Evolutionary conservation across 1,140 invertebrate species (phyloP), one percentile per base, ranked within the genome.

Genomic region (Kradibia gibbosae): DNA sequence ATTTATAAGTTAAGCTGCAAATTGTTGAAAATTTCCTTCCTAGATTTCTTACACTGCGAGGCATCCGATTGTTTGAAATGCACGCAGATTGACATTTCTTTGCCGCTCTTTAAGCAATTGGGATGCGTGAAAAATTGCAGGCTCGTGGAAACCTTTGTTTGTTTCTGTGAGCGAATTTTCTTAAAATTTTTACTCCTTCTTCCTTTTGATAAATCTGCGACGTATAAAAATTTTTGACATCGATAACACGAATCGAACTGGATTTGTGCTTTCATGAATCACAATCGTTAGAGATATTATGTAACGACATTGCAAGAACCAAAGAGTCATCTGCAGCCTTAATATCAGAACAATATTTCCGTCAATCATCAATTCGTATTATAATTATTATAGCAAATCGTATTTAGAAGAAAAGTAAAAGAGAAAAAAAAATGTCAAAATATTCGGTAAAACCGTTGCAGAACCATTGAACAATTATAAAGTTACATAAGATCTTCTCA

Each of bases 281-380:
- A n/a, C n/a, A 60, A 62, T 80, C 57, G 50, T 39, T 75, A 83
- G 81, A 84, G 83, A 83, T 86, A 85, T 86, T 85, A 86, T 84
- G 85, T 86, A 87, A 81, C 83, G 60, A 77, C 78, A 73, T 78
- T 65, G 22, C 80, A 84, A 75, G 81, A 84, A 83, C 84, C 85
- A 85, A 85, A 85, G 82, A 87, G 34, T 83, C 15, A 5, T 78
- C 34, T 78, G n/a, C 71, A 71, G 45, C 28, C 22, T 70, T 48
- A 31, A 22, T 50, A 67, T 78, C 31, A 25, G 31, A 67, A 7
- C 1, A 80, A 34, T 60, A 74, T 80, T 74, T 74, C 60, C 48
- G 28, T 67, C 11, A 42, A n/a, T 71, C 34, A 42, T 71, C 15
- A 25, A 60, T 55, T 78, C 25, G 50, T 39, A 62, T 65, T 39